Base-by-base conservation (phyloP, 1,140 invertebrate genomes). In the Bombus sibiricus region DNA sequence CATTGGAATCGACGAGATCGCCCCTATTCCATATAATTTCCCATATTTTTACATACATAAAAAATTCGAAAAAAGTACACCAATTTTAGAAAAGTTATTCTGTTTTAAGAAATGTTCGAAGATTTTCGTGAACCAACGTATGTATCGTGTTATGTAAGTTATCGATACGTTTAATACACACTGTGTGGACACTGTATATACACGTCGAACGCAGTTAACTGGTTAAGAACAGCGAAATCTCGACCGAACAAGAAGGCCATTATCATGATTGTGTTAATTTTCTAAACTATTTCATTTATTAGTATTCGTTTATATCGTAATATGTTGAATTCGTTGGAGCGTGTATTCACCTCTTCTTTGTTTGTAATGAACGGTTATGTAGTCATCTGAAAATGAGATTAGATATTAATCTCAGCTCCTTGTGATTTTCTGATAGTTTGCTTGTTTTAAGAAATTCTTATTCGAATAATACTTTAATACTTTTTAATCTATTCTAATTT, bases 281-380 rank as follows among this genome's bases (percentile, higher is more conserved):
- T 39, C 66, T 62, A 57, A 75, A 62, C 62, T 62, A 25, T 28
- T 39, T 25, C 53, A 73, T 47, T 37, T 79, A 86, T 86, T 89
- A 89, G 87, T 89, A 79, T 72, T 73, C 5, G 34, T 68, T 53
- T 81, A 71, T 69, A 34, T 89, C 25, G 75, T 32, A 77, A 73
- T 86, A 81, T 62, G 59, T 66, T 71, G 69, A 74, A 74, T 32
- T 77, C 81, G 77, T 72, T 64, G 43, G 89, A 93, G 86, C 93
- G 91, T 91, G 96, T 96, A 97, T 96, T 97, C 97, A 98, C 97
- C 97, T 97, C 97, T 96, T 93, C 96, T 96, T 93, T 96, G 96
- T 96, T 98, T 98, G 97, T 98, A 98, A 96, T 97, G 97, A 93
- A 98, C 96, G 92, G 97, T 98, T 95, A 98, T 96, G 96, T 97